Conservation (phyloP, 2,113 vertebrate genomes). For the Laticauda colubrina region DNA sequence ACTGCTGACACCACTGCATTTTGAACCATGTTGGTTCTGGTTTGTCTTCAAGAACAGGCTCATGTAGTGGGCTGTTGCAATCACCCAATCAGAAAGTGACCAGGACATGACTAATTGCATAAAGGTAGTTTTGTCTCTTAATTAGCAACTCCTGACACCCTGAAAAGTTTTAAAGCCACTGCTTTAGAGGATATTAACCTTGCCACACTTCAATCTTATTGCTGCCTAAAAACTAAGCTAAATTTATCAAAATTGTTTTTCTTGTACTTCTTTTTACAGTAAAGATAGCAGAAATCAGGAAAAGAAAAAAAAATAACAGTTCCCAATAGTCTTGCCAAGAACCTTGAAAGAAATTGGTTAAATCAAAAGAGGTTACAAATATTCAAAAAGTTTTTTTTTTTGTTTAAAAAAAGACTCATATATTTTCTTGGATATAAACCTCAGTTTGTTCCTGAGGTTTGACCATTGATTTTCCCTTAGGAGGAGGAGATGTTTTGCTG, state of each 20-base stretch:
- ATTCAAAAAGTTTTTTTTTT: neutral
- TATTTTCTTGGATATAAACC: neutral
- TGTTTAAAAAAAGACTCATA: neutral
- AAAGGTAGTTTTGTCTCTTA: neutral
- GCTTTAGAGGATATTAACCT: neutral
- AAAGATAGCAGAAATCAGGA: neutral
- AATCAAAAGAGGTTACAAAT: neutral
- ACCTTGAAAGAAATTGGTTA: neutral
- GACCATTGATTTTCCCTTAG: neutral
- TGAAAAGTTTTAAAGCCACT: neutral
- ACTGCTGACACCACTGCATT: neutral
- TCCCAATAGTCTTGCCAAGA: neutral
- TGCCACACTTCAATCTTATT: neutral
- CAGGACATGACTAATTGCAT: neutral
- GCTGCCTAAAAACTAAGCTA: neutral
- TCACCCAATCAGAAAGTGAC: neutral
- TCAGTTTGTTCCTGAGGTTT: neutral
- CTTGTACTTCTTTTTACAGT: neutral
- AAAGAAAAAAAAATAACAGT: neutral
- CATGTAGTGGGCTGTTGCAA: neutral
- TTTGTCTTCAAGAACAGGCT: neutral
- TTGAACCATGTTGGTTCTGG: neutral
- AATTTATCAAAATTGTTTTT: neutral
- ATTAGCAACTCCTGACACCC: neutral
- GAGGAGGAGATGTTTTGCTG: neutral